A percentile compares a stretch with the other conserved stretches of the same genome.
Evolutionary conservation across 2,113 vertebrate species (phyloP).

Genomic region (Empidonax traillii): DNA sequence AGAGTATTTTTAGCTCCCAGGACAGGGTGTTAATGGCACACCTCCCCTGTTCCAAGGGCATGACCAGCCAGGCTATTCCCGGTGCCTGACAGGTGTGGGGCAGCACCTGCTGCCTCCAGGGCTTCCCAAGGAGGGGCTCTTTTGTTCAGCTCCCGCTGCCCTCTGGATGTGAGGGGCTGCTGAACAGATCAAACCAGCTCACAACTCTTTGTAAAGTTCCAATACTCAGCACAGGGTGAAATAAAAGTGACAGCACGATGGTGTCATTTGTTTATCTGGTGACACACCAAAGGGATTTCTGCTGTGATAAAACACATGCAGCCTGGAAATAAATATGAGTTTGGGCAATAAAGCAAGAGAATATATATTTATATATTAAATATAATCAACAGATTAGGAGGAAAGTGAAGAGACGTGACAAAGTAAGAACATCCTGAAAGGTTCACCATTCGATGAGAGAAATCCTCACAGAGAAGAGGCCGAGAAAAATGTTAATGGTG

Average conservation of each 20-base stretch:
- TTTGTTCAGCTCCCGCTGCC: background rate
- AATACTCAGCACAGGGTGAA: background rate
- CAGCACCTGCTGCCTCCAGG: background rate
- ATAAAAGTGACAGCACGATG: background rate
- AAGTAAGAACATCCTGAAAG: background rate
- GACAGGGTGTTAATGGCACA: background rate
- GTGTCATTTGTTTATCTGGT: background rate
- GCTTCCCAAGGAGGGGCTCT: background rate
- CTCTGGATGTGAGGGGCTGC: background rate
- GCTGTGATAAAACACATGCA: background rate
- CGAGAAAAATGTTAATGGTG: background rate
- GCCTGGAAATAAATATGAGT: background rate
- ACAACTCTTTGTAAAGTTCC: background rate
- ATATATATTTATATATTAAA: background rate
- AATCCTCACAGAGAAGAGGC: background rate
- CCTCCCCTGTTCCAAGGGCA: slow-evolving; percentile 26
- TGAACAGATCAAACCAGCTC: background rate
- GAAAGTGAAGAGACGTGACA: background rate
- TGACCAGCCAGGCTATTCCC: slow-evolving; percentile 8
- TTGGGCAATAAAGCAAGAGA: background rate
- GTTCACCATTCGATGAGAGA: accelerated
- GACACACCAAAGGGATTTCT: background rate
- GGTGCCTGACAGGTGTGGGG: slow-evolving; percentile 10
- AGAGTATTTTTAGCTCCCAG: background rate
- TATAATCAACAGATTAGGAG: background rate